Base-by-base conservation (phyloP, 2,113 vertebrate genomes). In the Hipposideros armiger region DNA sequence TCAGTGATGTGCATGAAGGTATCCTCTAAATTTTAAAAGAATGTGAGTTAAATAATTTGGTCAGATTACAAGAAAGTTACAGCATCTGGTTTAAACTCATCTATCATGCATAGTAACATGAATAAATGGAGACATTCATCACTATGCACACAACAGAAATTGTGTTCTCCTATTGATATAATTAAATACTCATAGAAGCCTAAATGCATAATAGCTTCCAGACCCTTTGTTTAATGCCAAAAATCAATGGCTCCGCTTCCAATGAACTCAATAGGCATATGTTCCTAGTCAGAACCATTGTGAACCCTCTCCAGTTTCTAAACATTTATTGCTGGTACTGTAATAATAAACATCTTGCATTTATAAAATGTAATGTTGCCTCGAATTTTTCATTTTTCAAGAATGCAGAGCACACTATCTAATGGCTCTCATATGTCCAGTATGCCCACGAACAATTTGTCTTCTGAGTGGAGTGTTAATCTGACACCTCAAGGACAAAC, bases 321-420 rank as follows among this genome's bases (percentile, higher is more conserved):
- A 99, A 99, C 98, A 99, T 98, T 98, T 98, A 98, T 99, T 99
- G 98, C 98, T 98, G 95, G 98, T 98, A 96, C 97, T 98, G 92
- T 98, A 99, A 99, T 99, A 98, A 99, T 98, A 99, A 99, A 99
- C 98, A 99, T 98, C 98, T 99, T 98, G 98, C 98, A 98, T 99
- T 98, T 98, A 98, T 99, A 99, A 99, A 98, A 98, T 98, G 97
- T 98, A 98, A 98, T 98, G 98, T 98, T 98, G 98, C 98, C 98
- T 98, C 98, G 98, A 98, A 98, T 98, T 99, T 99, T 98, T 98
- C 98, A 98, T 98, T 98, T 99, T 99, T 98, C 98, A 98, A 98
- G 98, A 98, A 98, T 98, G 98, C 95, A 78, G 92, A 97, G 98
- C 97, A 92, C 97, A 98, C 97, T 97, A 90, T 98, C 97, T 99